Conservation (phyloP, 2,113 vertebrate genomes). For the Girardinichthys multiradiatus region DNA sequence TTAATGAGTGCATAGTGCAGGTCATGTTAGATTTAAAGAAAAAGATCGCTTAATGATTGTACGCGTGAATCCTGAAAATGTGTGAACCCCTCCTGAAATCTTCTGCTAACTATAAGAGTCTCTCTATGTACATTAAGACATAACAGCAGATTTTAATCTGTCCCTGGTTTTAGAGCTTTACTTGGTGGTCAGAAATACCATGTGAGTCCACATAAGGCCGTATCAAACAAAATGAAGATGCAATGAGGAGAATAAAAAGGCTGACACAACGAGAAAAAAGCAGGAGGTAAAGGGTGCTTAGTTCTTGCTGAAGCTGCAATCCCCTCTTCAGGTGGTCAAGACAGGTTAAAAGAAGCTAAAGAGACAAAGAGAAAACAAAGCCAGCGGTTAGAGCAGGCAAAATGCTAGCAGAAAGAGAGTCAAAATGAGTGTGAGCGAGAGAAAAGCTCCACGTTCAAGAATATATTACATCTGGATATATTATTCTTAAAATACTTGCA, state of each 20-base stretch:
- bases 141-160: slow-evolving; percentile 56
- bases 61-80: slow-evolving; percentile 24
- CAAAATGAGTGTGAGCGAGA: slow-evolving; percentile 29
- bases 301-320: slow-evolving; percentile 90
- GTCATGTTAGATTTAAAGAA: slow-evolving; percentile 34
- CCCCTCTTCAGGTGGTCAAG: slow-evolving; percentile 93
- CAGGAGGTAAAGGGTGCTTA: slow-evolving; percentile 83
- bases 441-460: slow-evolving; percentile 4
- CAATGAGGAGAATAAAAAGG: slow-evolving; percentile 61
- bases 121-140: slow-evolving; percentile 70
- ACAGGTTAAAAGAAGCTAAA: slow-evolving; percentile 99
- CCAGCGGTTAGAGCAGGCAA: slow-evolving; percentile 70
- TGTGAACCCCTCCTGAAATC: slow-evolving; percentile 19
- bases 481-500: background rate
- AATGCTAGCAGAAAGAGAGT: slow-evolving; percentile 18
- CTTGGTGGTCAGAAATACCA: slow-evolving; percentile 75
- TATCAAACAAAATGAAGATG: slow-evolving; percentile 69
- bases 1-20: slow-evolving; percentile 59
- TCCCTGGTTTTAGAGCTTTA: slow-evolving; percentile 53
- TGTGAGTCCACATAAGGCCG: slow-evolving; percentile 78
- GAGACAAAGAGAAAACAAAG: slow-evolving; percentile 81
- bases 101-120: slow-evolving; percentile 21
- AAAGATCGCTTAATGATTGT: slow-evolving; percentile 29
- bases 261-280: slow-evolving; percentile 64
- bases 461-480: slow-evolving; percentile 7